Base-by-base conservation (phyloP, 2,888 invertebrate species). In the Hypomecis atomaria region DNA sequence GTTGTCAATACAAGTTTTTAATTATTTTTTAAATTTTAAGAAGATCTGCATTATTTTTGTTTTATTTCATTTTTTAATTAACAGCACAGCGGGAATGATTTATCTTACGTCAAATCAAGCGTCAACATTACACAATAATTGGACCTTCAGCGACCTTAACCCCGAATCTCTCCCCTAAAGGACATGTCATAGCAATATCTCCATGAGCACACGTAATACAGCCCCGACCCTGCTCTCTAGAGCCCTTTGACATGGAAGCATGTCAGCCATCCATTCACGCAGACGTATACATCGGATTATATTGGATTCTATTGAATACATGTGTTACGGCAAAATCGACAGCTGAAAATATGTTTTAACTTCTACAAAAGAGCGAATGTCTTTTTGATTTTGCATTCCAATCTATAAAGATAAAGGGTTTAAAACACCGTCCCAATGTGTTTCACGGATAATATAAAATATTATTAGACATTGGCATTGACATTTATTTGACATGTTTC, bases 161-260 rank as follows among this genome's bases (percentile, higher is more conserved):
- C 44, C 6, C 47, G 33, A 47, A n/a, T 23, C 34, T 13, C 5
- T 38, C 50, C 13, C 9, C 38, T 13, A 37, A 50, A 38, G 50
- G 9, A 23, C 23, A 3, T 57, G 59, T 50, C 54, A 66, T 65
- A 38, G 61, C 62, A 65, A 69, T 50, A 44, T 55, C n/a, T 38
- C 36, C 50, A 59, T 55, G 5, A 37, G 6, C 10, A 65, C 13
- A 69, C 54, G 70, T 11, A 69, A 65, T 66, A 6, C 36, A 11
- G 36, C 57, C 9, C 58, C 48, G 65, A 60, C 67, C 65, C 59
- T 59, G 64, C 57, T 64, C 66, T 58, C 64, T 33, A 50, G 65
- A 59, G 64, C 70, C 66, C 69, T 69, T 70, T 67, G 70, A 69
- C 69, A 71, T 65, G 64, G 69, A 61, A 60, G 56, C 70, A 60